phyloP scores from a whole-genome alignment of 2,797 vertebrate species.

The Labeo calbasu region DNA sequence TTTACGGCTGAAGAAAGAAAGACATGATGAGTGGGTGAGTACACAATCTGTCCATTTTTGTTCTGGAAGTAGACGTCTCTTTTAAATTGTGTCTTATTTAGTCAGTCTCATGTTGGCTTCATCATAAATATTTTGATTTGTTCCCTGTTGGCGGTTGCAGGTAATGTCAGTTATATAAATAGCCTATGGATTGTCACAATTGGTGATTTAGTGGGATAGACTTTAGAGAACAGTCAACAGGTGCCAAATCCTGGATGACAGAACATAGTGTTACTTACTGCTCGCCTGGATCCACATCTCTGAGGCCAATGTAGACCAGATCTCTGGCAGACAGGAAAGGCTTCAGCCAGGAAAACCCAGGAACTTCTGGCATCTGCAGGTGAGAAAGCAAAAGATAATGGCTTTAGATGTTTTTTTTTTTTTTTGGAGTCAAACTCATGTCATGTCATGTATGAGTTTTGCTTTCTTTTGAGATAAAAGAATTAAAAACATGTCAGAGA shows the following conservation, averaged over 20 bases:
- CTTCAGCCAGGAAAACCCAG: conserved; percentile 95
- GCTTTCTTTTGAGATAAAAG: not conserved
- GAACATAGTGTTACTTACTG: conserved; percentile 79
- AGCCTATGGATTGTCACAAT: not conserved
- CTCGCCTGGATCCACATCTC: conserved; percentile 95
- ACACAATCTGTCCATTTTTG: too few species aligned
- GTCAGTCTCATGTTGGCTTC: not conserved
- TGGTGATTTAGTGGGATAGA: not conserved
- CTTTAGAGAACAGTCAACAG: not conserved
- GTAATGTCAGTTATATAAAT: conserved; percentile 1
- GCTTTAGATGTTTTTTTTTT: too few species aligned
- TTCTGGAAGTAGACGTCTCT: too few species aligned
- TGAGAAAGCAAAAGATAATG: not conserved
- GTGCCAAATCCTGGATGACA: not conserved
- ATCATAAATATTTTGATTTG: conserved; percentile 1
- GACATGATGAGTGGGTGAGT: too few species aligned
- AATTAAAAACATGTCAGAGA: not conserved
- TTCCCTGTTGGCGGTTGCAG: not conserved
- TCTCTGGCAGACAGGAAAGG: conserved; percentile 88
- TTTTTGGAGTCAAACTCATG: too few species aligned
- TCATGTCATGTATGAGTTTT: not conserved
- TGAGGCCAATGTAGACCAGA: conserved; percentile 93
- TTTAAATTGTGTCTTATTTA: not conserved
- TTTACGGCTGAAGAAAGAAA: too few species aligned
- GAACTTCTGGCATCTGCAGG: conserved; percentile 86